A percentile compares a stretch with the other conserved stretches of the same genome.
phyloP scores from a whole-genome alignment of 2,113 vertebrate genomes.

The Menura novaehollandiae region DNA sequence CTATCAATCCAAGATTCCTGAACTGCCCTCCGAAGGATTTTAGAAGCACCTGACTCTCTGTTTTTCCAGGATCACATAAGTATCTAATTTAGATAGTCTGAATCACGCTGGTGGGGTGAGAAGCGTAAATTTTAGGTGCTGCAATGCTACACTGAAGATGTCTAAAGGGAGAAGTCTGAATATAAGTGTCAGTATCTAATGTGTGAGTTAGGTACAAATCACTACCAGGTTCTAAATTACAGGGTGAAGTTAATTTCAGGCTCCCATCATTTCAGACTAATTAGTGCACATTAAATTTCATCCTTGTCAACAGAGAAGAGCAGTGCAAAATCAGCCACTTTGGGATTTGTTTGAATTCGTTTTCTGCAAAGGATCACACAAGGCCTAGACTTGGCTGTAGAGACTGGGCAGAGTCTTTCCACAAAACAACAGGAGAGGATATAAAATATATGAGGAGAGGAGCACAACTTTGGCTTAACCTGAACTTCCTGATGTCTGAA shows the following conservation, averaged over 20 bases:
- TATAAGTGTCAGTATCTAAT: background rate
- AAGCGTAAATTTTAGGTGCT: constrained; percentile 21
- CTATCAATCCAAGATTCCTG: background rate
- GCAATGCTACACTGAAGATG: background rate
- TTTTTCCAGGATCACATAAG: background rate
- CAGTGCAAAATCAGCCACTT: background rate
- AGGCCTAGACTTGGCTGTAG: background rate
- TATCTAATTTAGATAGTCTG: background rate
- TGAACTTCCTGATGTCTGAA: background rate
- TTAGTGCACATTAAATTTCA: background rate
- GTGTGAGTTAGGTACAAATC: background rate
- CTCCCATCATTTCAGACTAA: background rate
- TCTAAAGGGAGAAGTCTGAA: constrained; percentile 28
- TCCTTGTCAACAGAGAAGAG: background rate
- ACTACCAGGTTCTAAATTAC: background rate
- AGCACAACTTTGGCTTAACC: background rate
- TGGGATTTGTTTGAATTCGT: background rate
- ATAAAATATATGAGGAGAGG: background rate
- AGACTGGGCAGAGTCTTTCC: background rate
- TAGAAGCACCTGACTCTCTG: background rate
- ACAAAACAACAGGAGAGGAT: background rate
- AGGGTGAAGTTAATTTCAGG: constrained; percentile 16
- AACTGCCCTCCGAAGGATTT: background rate
- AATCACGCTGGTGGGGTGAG: background rate
- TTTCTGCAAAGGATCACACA: background rate